These are phyloP conservation scores for Drosophila rubida DNA, from an alignment of 2,888 invertebrate species.

Conservation along the genomic window DNA sequence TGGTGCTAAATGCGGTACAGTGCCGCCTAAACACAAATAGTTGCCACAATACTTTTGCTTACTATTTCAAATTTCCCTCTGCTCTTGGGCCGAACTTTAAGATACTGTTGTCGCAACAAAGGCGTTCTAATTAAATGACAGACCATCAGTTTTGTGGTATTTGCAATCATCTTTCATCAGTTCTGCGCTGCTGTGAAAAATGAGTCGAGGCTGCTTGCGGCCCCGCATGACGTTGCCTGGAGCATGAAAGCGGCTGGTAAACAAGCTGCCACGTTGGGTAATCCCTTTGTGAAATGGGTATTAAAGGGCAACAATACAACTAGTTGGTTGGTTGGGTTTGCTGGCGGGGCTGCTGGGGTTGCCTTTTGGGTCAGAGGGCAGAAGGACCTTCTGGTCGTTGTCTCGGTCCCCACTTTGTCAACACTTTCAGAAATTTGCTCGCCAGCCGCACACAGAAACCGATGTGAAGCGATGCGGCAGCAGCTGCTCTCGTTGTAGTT, in stretches of 20 bases:
- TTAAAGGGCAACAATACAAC: slow-evolving; percentile 41
- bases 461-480: slow-evolving; percentile 36
- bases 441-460: slow-evolving; percentile 49
- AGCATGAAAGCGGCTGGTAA: slow-evolving; percentile 16
- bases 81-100: background rate
- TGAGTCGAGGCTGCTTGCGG: slow-evolving; percentile 3
- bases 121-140: slow-evolving; percentile 35
- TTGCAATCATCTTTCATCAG: slow-evolving; percentile 29
- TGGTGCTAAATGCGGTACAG: background rate
- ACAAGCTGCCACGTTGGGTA: slow-evolving; percentile 47
- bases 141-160: slow-evolving; percentile 46
- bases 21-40: slow-evolving; percentile 1
- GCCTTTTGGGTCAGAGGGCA: slow-evolving; percentile 12
- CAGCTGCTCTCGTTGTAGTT: slow-evolving; percentile 27
- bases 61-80: background rate
- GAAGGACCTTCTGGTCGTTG: background rate
- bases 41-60: slow-evolving; percentile 2
- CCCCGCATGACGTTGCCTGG: slow-evolving; percentile 1
- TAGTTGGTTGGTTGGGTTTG: slow-evolving; percentile 1
- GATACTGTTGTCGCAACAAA: slow-evolving; percentile 2
- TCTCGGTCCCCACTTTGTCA: slow-evolving; percentile 63
- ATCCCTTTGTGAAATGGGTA: slow-evolving; percentile 58
- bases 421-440: slow-evolving; percentile 56
- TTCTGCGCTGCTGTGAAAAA: slow-evolving; percentile 18
- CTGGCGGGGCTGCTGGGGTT: background rate